Percentiles rank a stretch among this genome's conserved stretches.
Evolutionary conservation across 2,113 vertebrate species (phyloP).

Genomic region (Synchiropus splendidus): DNA sequence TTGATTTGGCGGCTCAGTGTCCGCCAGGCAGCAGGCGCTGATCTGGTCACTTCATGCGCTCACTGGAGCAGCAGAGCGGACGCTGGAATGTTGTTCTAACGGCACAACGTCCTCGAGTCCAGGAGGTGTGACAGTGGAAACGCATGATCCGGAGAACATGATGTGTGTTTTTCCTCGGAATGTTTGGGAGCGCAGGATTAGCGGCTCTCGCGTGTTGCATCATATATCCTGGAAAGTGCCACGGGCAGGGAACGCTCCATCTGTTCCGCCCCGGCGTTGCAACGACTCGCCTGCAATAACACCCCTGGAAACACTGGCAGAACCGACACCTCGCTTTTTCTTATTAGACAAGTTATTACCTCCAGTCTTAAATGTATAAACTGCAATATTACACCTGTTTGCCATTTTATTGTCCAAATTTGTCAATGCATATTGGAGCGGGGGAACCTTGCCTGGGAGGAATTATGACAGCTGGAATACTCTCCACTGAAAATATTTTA

Average conservation of each 20-base stretch:
- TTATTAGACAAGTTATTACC: no score
- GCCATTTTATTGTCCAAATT: no score
- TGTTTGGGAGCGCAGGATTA: constrained; percentile 27
- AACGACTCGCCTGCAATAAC: constrained; percentile 6
- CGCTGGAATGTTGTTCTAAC: constrained; percentile 56
- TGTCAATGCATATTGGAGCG: no score
- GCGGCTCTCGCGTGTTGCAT: constrained; percentile 5
- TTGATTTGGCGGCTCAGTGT: constrained; percentile 47
- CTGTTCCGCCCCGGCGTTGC: constrained; percentile 9
- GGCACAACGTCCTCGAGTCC: constrained; percentile 28
- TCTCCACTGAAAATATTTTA: no score
- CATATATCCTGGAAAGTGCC: constrained; percentile 18
- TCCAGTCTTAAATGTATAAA: no score
- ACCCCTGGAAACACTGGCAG: no score
- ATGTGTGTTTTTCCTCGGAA: constrained; percentile 25
- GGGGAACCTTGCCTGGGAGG: no score
- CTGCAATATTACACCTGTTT: no score
- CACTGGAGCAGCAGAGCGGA: constrained; percentile 57
- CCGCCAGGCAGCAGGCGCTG: constrained; percentile 46
- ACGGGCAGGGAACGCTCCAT: constrained; percentile 8
- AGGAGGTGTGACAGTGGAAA: constrained; percentile 44
- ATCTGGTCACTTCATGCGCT: constrained; percentile 54
- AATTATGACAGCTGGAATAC: no score
- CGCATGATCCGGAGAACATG: constrained; percentile 44
- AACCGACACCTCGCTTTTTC: no score